Base-by-base conservation (phyloP, 2,888 invertebrate genomes). In the Orchesella flavescens region DNA sequence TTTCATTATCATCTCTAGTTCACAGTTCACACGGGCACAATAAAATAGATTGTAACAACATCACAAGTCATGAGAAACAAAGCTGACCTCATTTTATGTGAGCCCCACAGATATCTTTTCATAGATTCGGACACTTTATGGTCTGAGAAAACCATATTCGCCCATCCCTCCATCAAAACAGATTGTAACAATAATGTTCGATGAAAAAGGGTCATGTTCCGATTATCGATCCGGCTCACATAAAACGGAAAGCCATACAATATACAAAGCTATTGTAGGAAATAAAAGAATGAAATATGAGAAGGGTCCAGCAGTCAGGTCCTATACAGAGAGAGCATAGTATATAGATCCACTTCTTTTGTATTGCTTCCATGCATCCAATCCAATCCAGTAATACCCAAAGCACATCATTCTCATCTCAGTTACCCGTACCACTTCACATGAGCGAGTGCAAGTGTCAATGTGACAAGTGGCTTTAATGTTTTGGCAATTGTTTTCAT, bases 401-500 rank as follows among this genome's bases (percentile, higher is more conserved):
- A 34, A 4, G 34, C 3, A 34, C 2, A 34, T 34, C 34, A 34
- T 34, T 34, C 34, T 34, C n/a, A n/a, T 34, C 34, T 7, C 34
- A 34, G 7, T 7, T 34, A 34, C 34, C 34, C 34, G 34, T 57
- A 21, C 69, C 77, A 69, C 77, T 77, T 77, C 69, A 77, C 77
- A 68, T 24, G 49, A 13, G 21, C 43, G 68, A 49, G 69, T 77
- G 77, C 77, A 77, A 77, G 77, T 77, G 77, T 77, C 77, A 77
- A 69, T 49, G 77, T 77, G 77, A 69, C 77, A 77, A 77, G 77
- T 77, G 77, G 77, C 77, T 59, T 77, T 77, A 66, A 69, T 43
- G 59, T 15, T 46, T 24, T n/a, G 9, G 72, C 77, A 46, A 77
- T 59, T 77, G 77, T 69, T 76, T 34, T 66, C 66, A 76, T 44